phyloP scores from a whole-genome alignment of 2,113 vertebrate genomes.

The Podiceps cristatus region DNA sequence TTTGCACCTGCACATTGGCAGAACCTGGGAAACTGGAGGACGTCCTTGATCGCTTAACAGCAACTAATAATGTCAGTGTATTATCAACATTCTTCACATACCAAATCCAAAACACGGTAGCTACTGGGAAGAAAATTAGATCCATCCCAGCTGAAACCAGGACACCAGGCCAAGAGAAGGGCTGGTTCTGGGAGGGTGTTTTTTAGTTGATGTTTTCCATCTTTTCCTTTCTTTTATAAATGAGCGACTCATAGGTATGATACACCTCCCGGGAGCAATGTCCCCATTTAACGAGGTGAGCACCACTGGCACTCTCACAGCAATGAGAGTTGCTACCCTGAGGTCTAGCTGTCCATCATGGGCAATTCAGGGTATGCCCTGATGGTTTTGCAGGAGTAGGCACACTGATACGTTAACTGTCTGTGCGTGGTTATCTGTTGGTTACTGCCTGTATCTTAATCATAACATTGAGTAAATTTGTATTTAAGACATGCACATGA shows the following conservation, averaged over 20 bases:
- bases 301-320: neutral
- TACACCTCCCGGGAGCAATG: neutral
- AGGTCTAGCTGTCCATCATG: neutral
- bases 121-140: too few species aligned
- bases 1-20: too few species aligned
- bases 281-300: neutral
- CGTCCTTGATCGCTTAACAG: too few species aligned
- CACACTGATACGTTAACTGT: neutral
- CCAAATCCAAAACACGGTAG: too few species aligned
- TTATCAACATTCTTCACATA: too few species aligned
- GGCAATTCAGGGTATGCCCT: too few species aligned
- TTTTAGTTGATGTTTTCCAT: neutral
- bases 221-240: neutral
- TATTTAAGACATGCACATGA: neutral
- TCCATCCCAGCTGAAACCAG: too few species aligned
- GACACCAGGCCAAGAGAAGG: neutral
- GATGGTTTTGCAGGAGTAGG: neutral
- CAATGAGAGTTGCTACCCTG: neutral
- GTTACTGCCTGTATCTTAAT: neutral
- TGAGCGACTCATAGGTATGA: neutral
- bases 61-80: too few species aligned
- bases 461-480: neutral
- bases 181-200: accelerated
- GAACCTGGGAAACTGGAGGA: too few species aligned
- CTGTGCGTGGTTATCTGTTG: neutral